These are phyloP conservation scores for Campoletis sonorensis DNA, from an alignment of 1,140 invertebrate species.

Conservation along the genomic window DNA sequence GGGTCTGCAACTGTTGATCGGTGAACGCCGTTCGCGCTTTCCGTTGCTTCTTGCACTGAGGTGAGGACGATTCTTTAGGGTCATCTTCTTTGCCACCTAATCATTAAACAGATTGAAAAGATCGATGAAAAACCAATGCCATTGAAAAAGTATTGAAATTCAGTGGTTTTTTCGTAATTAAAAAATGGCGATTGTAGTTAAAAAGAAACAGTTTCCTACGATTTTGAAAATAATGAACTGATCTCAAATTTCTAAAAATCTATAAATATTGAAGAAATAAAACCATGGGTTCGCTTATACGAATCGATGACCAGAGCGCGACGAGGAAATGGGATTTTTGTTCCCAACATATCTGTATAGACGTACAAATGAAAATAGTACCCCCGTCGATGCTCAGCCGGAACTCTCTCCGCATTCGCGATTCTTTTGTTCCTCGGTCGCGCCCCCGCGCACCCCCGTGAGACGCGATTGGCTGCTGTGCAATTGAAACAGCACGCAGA, in stretches of 20 bases:
- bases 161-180: neutral
- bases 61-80: constrained; percentile 73
- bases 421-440: constrained; percentile 66
- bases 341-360: neutral
- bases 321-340: constrained; percentile 24
- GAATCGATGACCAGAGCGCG: constrained; percentile 57
- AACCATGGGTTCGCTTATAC: constrained; percentile 45
- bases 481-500: constrained; percentile 65
- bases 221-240: neutral
- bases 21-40: constrained; percentile 99
- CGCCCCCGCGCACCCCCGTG: constrained; percentile 57
- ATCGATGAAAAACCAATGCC: neutral
- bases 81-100: constrained; percentile 74
- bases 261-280: neutral
- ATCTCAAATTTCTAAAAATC: neutral
- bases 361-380: neutral
- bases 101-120: constrained; percentile 49
- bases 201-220: too few species aligned
- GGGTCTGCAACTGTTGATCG: constrained; percentile 96
- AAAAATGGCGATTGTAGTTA: too few species aligned
- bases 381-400: constrained; percentile 33
- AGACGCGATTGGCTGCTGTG: constrained; percentile 64
- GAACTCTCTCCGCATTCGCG: constrained; percentile 45
- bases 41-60: constrained; percentile 91
- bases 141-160: neutral